Evolutionary conservation across 2,113 vertebrate species (phyloP).

Genomic region (Crypturellus undulatus): DNA sequence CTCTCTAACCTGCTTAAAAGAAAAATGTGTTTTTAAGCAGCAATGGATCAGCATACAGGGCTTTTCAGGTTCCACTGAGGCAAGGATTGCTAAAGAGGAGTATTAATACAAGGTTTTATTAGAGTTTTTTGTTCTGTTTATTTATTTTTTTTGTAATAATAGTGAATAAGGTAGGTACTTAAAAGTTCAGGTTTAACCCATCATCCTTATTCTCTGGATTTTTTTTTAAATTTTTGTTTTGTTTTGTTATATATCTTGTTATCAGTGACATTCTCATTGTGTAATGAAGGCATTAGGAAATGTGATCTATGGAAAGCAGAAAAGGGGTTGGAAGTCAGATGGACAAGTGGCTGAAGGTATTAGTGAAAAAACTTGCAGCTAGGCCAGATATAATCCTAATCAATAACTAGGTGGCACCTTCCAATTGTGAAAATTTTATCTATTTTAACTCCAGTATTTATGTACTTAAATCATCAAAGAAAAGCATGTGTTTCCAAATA

Average conservation of each 20-base stretch:
- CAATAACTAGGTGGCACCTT: not conserved
- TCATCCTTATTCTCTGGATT: not conserved
- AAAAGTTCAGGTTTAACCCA: not conserved
- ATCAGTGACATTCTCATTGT: not conserved
- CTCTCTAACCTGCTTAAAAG: conserved; percentile 18
- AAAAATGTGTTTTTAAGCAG: not conserved
- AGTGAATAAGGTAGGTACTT: not conserved
- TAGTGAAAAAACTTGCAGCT: not conserved
- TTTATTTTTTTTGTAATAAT: not conserved
- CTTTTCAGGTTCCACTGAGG: not conserved
- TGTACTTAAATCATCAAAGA: not conserved
- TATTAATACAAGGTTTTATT: not conserved
- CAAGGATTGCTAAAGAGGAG: not conserved
- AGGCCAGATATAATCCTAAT: not conserved
- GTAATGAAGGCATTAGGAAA: not conserved
- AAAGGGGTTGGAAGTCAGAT: not conserved
- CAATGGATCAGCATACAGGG: not conserved
- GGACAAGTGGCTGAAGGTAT: not conserved
- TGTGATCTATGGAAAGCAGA: not conserved
- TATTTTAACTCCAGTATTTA: not conserved
- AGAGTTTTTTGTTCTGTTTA: not conserved
- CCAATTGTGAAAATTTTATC: not conserved
- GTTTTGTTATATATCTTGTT: not conserved
- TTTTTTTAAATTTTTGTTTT: not conserved
- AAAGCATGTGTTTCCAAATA: not conserved